Percentiles rank a stretch among this genome's conserved stretches.
Evolutionary conservation across 92 coral and sea anemone genomes (phyloP).

Genomic region (Scolanthus callimorphus): DNA sequence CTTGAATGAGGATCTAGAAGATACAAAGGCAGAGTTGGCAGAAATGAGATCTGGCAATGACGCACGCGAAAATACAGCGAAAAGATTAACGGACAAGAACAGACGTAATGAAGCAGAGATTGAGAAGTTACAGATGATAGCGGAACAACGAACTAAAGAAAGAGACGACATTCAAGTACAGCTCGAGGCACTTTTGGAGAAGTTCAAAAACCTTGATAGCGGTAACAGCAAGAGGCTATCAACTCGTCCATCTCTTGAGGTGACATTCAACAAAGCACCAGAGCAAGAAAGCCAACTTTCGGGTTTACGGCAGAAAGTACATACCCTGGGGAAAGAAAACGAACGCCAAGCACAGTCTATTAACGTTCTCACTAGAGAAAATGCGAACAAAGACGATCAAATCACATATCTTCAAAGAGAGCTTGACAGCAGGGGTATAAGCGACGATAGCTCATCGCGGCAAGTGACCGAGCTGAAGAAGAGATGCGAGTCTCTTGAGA

Average conservation of each 20-base stretch:
- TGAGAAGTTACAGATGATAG: constrained; percentile 38
- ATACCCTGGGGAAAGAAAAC: constrained; percentile 62
- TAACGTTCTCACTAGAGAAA: constrained; percentile 48
- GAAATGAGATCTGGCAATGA: constrained; percentile 42
- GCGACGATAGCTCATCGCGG: constrained; percentile 45
- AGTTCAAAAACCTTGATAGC: constrained; percentile 30
- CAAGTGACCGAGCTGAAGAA: constrained; percentile 45
- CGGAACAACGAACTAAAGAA: constrained; percentile 52
- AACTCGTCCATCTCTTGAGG: constrained; percentile 9
- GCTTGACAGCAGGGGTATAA: constrained; percentile 37
- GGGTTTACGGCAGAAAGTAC: constrained; percentile 58
- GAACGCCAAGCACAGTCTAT: constrained; percentile 31
- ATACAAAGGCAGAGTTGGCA: constrained; percentile 34
- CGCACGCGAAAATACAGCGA: constrained; percentile 51
- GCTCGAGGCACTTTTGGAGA: constrained; percentile 58
- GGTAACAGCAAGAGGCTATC: constrained; percentile 2
- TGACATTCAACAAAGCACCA: constrained; percentile 17
- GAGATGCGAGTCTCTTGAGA: constrained; percentile 48
- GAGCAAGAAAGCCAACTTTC: constrained; percentile 63
- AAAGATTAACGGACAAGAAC: constrained; percentile 35
- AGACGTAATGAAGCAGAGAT: constrained; percentile 53
- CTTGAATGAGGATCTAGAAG: constrained; percentile 42
- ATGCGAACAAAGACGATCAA: constrained; percentile 40
- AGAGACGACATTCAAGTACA: constrained; percentile 63
- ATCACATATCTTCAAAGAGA: constrained; percentile 62